phyloP scores from a whole-genome alignment of 2,888 invertebrate species.

The Cyrtodaria siliqua region DNA sequence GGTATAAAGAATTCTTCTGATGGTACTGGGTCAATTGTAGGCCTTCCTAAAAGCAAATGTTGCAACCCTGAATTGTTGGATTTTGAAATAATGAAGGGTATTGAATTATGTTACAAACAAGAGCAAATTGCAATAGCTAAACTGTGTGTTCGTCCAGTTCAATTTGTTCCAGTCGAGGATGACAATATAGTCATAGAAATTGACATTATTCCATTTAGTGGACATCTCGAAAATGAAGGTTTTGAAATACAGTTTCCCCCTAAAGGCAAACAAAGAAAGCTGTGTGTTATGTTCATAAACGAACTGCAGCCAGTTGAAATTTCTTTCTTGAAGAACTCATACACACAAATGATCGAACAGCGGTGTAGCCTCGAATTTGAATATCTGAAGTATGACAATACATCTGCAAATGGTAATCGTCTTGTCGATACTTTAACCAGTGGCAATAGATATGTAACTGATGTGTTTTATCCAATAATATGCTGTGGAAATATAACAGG shows the following conservation, averaged over 20 bases:
- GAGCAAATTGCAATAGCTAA: neutral
- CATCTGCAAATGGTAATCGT: no score
- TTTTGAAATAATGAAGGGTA: slow-evolving; percentile 10
- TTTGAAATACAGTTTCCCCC: slow-evolving; percentile 23
- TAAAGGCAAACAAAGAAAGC: slow-evolving; percentile 19
- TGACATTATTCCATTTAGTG: slow-evolving; percentile 19
- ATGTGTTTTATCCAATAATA: slow-evolving; percentile 32
- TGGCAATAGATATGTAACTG: slow-evolving; percentile 39
- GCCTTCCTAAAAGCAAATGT: neutral
- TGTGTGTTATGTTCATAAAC: slow-evolving; percentile 9
- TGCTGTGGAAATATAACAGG: slow-evolving; percentile 23
- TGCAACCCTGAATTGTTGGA: neutral
- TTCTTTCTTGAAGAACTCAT: neutral
- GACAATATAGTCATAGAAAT: slow-evolving; percentile 23
- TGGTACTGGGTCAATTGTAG: slow-evolving; percentile 15
- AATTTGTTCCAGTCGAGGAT: slow-evolving; percentile 18
- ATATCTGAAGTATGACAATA: neutral
- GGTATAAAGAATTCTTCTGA: slow-evolving; percentile 19
- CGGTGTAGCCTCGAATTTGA: neutral
- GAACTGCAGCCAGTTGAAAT: neutral
- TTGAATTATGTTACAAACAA: slow-evolving; percentile 5
- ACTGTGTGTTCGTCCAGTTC: slow-evolving; percentile 23
- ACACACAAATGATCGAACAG: neutral
- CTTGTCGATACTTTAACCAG: neutral
- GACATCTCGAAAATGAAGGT: neutral